Conservation (phyloP, 92 coral and sea anemone species). For the Meandrina meandrites region DNA sequence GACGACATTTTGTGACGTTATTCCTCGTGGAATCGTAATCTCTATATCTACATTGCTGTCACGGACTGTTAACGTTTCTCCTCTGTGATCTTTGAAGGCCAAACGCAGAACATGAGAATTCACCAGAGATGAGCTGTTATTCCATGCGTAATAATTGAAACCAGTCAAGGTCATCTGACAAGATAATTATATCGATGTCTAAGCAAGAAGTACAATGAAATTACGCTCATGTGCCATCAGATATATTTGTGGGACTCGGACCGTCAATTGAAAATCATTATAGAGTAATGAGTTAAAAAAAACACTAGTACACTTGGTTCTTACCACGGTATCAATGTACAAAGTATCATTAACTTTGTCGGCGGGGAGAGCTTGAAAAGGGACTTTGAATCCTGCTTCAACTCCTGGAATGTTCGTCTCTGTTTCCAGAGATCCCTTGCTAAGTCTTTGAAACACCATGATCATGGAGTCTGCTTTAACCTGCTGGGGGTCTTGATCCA, state of each 20-base stretch:
- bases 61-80: slow-evolving; percentile 34
- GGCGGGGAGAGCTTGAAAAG: slow-evolving; percentile 21
- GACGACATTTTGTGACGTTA: neutral
- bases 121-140: slow-evolving; percentile 45
- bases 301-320: neutral
- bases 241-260: neutral
- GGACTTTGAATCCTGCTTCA: neutral
- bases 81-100: slow-evolving; percentile 60
- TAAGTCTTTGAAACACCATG: slow-evolving; percentile 63
- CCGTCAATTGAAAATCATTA: neutral
- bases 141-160: slow-evolving; percentile 77
- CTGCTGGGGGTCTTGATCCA: slow-evolving; percentile 55
- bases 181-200: neutral
- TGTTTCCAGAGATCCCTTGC: slow-evolving; percentile 26
- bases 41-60: slow-evolving; percentile 55
- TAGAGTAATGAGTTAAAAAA: neutral
- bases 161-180: slow-evolving; percentile 48
- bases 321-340: slow-evolving; percentile 23
- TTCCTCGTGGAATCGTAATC: slow-evolving; percentile 48
- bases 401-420: neutral
- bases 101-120: slow-evolving; percentile 59
- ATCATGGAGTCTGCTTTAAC: slow-evolving; percentile 58
- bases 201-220: neutral
- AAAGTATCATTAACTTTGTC: neutral
- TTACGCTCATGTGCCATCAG: neutral